phyloP scores from a whole-genome alignment of 1,140 invertebrate genomes.

The Caenorhabditis remanei region DNA sequence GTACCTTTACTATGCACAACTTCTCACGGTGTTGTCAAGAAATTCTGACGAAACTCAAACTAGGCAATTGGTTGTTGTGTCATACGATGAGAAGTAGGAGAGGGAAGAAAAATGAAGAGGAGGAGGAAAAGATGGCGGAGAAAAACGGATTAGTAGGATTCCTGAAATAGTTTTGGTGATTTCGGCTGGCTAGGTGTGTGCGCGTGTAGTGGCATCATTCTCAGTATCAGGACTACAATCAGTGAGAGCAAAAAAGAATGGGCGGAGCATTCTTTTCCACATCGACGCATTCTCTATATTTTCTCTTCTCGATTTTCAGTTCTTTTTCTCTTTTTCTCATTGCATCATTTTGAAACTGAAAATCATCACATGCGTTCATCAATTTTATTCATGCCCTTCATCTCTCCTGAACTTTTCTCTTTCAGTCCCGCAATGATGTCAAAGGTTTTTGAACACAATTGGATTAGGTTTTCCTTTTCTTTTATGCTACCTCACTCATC shows the following conservation, averaged over 20 bases:
- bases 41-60: slow-evolving; percentile 49
- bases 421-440: background rate
- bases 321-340: background rate
- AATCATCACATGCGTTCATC: background rate
- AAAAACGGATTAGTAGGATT: slow-evolving; percentile 50
- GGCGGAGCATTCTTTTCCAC: slow-evolving; percentile 1
- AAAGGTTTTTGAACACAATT: slow-evolving; percentile 30
- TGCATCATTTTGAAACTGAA: background rate
- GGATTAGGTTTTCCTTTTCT: slow-evolving; percentile 13
- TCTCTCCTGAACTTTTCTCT: background rate
- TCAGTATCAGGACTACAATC: slow-evolving; percentile 47
- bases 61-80: slow-evolving; percentile 9
- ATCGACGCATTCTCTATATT: too few species aligned
- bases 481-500: background rate
- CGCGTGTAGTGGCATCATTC: slow-evolving; percentile 47
- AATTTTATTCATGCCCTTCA: too few species aligned
- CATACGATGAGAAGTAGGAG: background rate
- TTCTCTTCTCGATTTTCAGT: background rate
- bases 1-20: background rate
- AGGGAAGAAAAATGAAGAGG: background rate
- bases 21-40: slow-evolving; percentile 39
- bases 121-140: background rate
- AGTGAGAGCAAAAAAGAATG: slow-evolving; percentile 22
- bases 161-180: slow-evolving; percentile 50
- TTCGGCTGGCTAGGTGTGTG: slow-evolving; percentile 10